Evolutionary conservation across 2,888 invertebrate genomes (phyloP), one percentile per base, ranked within the genome.

Genomic region (Standfussiana lucernea): DNA sequence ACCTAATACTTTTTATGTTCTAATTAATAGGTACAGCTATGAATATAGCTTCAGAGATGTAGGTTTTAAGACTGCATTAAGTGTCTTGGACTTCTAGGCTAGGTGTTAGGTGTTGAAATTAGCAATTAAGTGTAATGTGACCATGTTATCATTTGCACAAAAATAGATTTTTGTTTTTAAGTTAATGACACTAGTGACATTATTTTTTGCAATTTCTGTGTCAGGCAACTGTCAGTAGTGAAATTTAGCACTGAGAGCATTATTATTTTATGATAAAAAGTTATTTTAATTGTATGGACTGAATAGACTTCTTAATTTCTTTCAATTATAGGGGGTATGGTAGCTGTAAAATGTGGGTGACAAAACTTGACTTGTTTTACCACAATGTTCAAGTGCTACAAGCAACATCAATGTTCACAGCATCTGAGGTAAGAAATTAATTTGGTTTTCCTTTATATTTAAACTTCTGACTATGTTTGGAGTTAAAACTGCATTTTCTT

Each of bases 191-290:
- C 84, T 86, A 88, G 79, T 91, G 91, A 90, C 92, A 91, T 90
- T 82, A 85, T 88, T 89, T 90, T 90, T 89, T 86, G 65, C 85
- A 89, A 89, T 86, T 92, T 91, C 90, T 90, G 84, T 93, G 93
- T 93, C 93, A 93, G 87, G 72, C 84, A 90, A 88, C 90, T 93
- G 93, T 93, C 93, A 93, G 80, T 77, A 86, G 61, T 79, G 74
- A 77, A 84, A 79, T 80, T 56, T 82, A 81, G 72, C 80, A 88
- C 75, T 80, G 74, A 62, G 70, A 84, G 75, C 71, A 84, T 80
- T 87, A 74, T 84, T 85, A 45, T 75, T 67, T 40, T 59, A 47
- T 56, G 15, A 75, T 56, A 84, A 78, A 71, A 50, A 32, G 35
- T 66, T 37, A 71, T 80, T 72, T 73, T 64, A 47, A 65, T 77